Conservation (phyloP, 2,113 vertebrate genomes). For the Clarias magur region DNA sequence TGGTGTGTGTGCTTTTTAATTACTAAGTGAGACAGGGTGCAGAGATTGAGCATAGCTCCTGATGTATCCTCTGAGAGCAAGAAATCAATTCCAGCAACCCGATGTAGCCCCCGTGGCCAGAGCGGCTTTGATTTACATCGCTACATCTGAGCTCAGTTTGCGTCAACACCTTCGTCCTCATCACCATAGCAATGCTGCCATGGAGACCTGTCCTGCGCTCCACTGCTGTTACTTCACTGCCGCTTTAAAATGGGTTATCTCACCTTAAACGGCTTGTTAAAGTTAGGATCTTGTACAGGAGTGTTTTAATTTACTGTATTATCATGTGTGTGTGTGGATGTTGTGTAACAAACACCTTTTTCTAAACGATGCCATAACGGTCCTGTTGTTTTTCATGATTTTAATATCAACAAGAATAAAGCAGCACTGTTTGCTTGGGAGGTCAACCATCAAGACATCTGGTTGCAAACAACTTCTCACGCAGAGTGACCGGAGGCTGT, state of each 20-base stretch:
- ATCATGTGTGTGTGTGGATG: not conserved
- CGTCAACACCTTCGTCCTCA: constrained; percentile 34
- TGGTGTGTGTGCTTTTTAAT: not conserved
- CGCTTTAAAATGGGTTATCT: constrained; percentile 17
- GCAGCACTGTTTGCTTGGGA: not conserved
- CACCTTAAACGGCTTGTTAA: not conserved
- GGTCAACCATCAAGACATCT: constrained; percentile 11
- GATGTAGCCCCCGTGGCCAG: constrained; percentile 22
- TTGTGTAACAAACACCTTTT: not conserved
- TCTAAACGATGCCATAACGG: not conserved
- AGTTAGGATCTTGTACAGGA: not conserved
- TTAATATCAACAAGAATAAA: constrained; percentile 19
- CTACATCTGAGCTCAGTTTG: constrained; percentile 19
- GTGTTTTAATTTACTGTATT: not conserved
- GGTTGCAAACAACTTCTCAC: constrained; percentile 19
- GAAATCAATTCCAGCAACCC: constrained; percentile 37
- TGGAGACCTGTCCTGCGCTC: constrained; percentile 37
- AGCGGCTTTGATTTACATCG: constrained; percentile 16
- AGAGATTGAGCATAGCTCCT: not conserved
- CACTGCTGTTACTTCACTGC: not conserved
- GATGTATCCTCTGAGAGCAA: constrained; percentile 8
- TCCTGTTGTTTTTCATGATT: not conserved
- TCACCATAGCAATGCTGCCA: constrained; percentile 43
- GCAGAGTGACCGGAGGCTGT: constrained; percentile 11
- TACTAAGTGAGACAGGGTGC: not conserved